phyloP scores from a whole-genome alignment of 2,888 invertebrate genomes.

The Drosophila differens region DNA sequence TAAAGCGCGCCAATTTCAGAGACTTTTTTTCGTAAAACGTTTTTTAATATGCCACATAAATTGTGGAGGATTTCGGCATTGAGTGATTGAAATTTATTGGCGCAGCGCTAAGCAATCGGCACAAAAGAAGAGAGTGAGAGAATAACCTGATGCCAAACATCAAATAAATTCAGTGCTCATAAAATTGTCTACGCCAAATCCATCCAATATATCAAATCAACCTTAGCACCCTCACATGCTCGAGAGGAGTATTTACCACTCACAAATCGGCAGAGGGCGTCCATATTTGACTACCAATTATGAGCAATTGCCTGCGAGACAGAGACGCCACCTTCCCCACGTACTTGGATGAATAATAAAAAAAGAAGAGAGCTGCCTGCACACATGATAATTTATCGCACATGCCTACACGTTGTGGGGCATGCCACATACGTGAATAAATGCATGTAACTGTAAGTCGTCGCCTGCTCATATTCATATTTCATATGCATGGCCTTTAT shows the following conservation, averaged over 20 bases:
- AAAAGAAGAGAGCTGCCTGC: conserved; percentile 30
- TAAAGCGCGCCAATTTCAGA: conserved; percentile 52
- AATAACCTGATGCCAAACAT: conserved; percentile 65
- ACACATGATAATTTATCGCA: conserved; percentile 82
- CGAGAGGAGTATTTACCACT: conserved; percentile 29
- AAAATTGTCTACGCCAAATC: conserved; percentile 78
- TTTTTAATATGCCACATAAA: conserved; percentile 78
- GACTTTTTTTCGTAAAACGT: conserved; percentile 52
- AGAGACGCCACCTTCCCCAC: conserved; percentile 52
- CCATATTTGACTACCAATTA: conserved; percentile 72
- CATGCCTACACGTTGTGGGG: conserved; percentile 80
- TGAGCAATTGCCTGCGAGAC: conserved; percentile 71
- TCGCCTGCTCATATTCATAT: conserved; percentile 66
- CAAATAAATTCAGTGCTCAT: conserved; percentile 78
- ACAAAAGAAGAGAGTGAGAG: conserved; percentile 15
- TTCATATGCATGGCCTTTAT: conserved; percentile 51
- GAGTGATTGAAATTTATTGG: conserved; percentile 68
- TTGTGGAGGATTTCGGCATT: conserved; percentile 68
- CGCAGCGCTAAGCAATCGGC: conserved; percentile 24
- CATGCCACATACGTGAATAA: conserved; percentile 32
- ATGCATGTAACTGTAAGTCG: conserved; percentile 13
- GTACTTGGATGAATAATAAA: conserved; percentile 7
- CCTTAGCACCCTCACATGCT: conserved; percentile 25
- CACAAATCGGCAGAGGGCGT: conserved; percentile 49
- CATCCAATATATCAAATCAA: conserved; percentile 76